Evolutionary conservation across 2,113 vertebrate species (phyloP).

Genomic region (Bos javanicus): DNA sequence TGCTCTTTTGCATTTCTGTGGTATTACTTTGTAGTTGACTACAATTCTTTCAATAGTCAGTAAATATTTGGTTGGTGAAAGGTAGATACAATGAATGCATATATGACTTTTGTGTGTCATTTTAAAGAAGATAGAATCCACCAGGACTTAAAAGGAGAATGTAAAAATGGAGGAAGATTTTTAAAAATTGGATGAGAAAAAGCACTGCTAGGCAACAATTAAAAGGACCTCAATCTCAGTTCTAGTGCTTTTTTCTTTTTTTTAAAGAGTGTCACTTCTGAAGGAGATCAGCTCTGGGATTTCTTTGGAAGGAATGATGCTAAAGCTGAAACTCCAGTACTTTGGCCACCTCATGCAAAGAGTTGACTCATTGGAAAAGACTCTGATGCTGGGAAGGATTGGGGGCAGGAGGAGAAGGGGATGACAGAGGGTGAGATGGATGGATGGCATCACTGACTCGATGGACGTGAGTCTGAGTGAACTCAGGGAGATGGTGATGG

Average conservation of each 20-base stretch:
- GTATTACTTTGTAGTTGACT: not conserved
- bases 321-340: no score
- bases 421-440: no score
- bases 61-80: not conserved
- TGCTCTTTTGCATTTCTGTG: not conserved
- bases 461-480: no score
- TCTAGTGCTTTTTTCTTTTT: not conserved
- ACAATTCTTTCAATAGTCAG: not conserved
- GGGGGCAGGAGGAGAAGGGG: no score
- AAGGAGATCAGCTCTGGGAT: no score
- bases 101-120: not conserved
- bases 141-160: not conserved
- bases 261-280: not conserved
- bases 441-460: no score
- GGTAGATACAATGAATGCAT: not conserved
- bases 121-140: not conserved
- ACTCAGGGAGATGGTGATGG: no score
- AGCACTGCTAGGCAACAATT: not conserved
- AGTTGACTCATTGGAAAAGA: no score
- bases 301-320: no score
- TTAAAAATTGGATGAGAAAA: not conserved
- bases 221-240: not conserved
- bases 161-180: not conserved
- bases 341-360: no score
- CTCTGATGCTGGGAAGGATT: no score